Base-by-base conservation (phyloP, 2,888 invertebrate species). In the Coelopa pilipes region DNA sequence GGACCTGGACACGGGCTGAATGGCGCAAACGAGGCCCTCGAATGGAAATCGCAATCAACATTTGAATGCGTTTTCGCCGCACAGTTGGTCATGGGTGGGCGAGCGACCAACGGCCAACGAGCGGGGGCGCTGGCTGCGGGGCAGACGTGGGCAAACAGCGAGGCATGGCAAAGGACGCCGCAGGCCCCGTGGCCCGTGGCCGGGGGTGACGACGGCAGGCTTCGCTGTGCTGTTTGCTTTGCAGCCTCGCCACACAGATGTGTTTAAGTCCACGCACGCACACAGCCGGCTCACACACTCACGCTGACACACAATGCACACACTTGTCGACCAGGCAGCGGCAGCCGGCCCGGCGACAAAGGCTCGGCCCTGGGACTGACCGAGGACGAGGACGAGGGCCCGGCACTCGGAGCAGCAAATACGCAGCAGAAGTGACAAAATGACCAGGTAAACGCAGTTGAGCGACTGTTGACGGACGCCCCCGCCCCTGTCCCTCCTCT, bases 391-490 rank as follows among this genome's bases (percentile, higher is more conserved):
- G 50, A 50, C 13, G 50, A 13, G 13, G 50, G 13, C 9, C 15
- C n/a, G n/a, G 53, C n/a, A 59, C 3, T 19, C 34, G 34, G 34
- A 69, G 34, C 34, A 60, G 70, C 70, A 70, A 70, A 70, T 60
- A 70, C 59, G 17, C 13, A 71, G 73, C 76, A 77, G 76, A 78
- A 78, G 78, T 78, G 78, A 75, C 78, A 77, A 79, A 79, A 78
- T 77, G 76, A 72, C 76, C 78, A 79, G 77, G 77, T 79, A 79
- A 79, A 78, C 75, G 76, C 76, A 74, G 74, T 77, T 77, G 57
- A 47, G 53, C 21, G 59, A 66, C 57, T 72, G 55, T 66, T 47
- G 53, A 17, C 70, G 24, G 24, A 57, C 69, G 57, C 53, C n/a
- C 15, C 13, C 53, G 10, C 13, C 69, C 46, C 34, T 19, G 7